Percentiles rank a stretch among this genome's conserved stretches.
phyloP scores from a whole-genome alignment of 2,113 vertebrate genomes.

The Elaphurus davidianus region DNA sequence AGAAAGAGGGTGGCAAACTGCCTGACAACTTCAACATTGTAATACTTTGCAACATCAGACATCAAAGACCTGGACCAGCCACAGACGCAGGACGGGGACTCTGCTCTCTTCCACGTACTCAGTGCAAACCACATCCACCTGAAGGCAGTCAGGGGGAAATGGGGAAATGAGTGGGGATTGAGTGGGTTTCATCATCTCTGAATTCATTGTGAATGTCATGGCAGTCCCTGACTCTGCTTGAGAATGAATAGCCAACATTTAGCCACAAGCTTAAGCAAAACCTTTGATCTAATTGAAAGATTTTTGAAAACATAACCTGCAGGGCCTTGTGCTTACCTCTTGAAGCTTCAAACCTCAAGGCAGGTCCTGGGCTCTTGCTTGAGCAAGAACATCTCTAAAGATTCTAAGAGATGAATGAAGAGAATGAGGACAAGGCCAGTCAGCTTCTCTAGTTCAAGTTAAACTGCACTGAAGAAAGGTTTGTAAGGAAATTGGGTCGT shows the following conservation, averaged over 20 bases:
- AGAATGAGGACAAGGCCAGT: neutral
- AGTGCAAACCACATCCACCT: neutral
- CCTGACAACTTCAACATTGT: neutral
- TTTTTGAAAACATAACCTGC: neutral
- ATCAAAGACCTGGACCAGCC: constrained; percentile 27
- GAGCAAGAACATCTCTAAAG: neutral
- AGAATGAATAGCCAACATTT: neutral
- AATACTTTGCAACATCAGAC: neutral
- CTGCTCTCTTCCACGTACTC: neutral
- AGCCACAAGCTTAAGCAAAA: neutral
- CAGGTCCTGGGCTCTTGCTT: neutral
- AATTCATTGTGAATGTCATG: neutral
- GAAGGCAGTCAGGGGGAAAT: neutral
- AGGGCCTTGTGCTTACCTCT: neutral
- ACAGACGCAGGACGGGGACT: neutral
- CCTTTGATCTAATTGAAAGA: constrained; percentile 31
- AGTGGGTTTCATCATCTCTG: neutral
- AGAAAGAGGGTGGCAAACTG: constrained; percentile 18
- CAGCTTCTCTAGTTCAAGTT: neutral
- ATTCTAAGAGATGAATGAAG: neutral
- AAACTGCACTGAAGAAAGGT: neutral
- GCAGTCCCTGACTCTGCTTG: neutral
- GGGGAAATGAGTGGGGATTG: neutral
- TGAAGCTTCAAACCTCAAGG: neutral
- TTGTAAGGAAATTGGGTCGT: neutral